phyloP scores from a whole-genome alignment of 1,140 invertebrate species.

The Aphelinus certus region DNA sequence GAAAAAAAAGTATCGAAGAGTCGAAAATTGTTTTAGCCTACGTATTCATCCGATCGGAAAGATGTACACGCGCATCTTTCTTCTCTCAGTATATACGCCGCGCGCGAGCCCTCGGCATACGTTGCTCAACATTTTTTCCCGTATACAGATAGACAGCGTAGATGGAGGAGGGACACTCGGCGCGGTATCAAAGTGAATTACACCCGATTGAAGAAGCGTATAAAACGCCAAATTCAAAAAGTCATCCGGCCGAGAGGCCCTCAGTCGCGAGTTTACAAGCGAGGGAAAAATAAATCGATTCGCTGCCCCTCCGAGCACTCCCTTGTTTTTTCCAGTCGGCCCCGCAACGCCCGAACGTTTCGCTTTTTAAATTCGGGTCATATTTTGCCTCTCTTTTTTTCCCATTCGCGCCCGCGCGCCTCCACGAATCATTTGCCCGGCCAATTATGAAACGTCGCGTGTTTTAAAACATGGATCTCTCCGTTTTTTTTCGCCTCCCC shows the following conservation, averaged over 20 bases:
- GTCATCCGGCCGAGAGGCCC: constrained; percentile 34
- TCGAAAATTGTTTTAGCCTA: too few species aligned
- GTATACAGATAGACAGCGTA: too few species aligned
- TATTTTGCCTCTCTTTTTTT: constrained; percentile 7
- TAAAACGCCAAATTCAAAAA: constrained; percentile 33
- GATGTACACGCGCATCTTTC: too few species aligned
- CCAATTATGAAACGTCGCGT: constrained; percentile 33
- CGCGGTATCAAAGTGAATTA: too few species aligned
- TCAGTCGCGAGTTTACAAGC: constrained; percentile 22
- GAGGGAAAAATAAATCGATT: constrained; percentile 46
- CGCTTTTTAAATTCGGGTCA: constrained; percentile 30
- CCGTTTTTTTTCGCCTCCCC: constrained; percentile 30
- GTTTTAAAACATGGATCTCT: background rate
- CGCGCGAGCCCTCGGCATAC: too few species aligned
- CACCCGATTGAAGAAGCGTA: constrained; percentile 15
- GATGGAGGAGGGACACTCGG: too few species aligned
- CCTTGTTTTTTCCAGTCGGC: constrained; percentile 27
- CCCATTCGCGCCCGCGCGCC: constrained; percentile 32
- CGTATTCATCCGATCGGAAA: too few species aligned
- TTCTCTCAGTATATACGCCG: too few species aligned
- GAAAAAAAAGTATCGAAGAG: too few species aligned
- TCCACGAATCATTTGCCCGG: constrained; percentile 36
- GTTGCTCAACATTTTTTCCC: too few species aligned
- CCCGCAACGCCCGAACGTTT: background rate
- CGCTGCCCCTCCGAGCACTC: background rate